Evolutionary conservation across 2,797 vertebrate genomes (phyloP).

Genomic region (Artibeus jamaicensis): DNA sequence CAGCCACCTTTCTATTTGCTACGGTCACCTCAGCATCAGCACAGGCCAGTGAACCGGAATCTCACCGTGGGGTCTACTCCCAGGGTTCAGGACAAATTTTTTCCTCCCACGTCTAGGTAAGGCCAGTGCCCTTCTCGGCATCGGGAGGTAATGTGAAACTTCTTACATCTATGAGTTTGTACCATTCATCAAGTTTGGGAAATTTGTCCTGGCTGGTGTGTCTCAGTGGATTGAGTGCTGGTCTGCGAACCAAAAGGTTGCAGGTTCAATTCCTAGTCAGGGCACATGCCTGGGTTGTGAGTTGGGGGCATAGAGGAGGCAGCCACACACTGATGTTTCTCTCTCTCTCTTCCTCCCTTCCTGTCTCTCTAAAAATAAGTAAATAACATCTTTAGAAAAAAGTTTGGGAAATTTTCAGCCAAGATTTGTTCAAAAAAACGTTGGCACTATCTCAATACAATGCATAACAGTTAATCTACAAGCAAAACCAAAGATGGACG

Average conservation of each 20-base stretch:
- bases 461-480: background rate
- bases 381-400: background rate
- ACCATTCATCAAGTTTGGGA: background rate
- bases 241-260: too few relatives aligned
- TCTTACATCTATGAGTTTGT: background rate
- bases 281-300: too few relatives aligned
- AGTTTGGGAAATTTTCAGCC: background rate
- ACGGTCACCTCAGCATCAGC: background rate
- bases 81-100: background rate
- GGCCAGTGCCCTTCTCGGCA: background rate
- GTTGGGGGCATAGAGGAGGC: too few relatives aligned
- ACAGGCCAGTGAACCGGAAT: background rate
- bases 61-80: background rate
- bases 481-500: background rate
- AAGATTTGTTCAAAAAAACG: background rate
- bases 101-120: background rate
- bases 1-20: background rate
- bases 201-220: background rate
- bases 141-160: background rate
- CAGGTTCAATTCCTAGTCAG: too few relatives aligned
- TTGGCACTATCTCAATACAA: background rate
- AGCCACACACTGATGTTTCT: too few relatives aligned
- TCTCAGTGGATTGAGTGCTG: too few relatives aligned
- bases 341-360: too few relatives aligned
- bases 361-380: too few relatives aligned